Evolutionary conservation across 2,797 vertebrate species (phyloP).

Genomic region (Platalea minor): DNA sequence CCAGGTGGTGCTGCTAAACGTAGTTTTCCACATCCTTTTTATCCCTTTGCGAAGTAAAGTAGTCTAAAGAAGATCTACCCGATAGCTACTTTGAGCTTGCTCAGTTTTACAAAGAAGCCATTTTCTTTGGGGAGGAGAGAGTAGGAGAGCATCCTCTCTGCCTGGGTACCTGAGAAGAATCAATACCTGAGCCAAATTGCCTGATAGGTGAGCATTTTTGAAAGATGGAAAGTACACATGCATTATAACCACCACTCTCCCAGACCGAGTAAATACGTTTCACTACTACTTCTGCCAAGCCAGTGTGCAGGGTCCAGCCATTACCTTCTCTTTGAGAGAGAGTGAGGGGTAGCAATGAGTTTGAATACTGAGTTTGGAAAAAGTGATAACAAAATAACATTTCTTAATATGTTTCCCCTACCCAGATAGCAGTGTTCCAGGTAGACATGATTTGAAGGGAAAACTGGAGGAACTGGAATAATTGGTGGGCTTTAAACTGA

Average conservation of each 20-base stretch:
- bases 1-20: slow-evolving; percentile 17
- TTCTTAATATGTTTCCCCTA: background rate
- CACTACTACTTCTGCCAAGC: background rate
- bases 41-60: accelerated
- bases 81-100: background rate
- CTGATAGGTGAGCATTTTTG: background rate
- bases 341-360: background rate
- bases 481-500: no score
- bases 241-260: background rate
- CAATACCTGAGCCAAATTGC: background rate
- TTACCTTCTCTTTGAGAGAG: background rate
- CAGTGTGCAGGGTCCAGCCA: background rate
- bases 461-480: background rate
- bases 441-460: background rate
- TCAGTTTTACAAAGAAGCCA: background rate
- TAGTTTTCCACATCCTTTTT: background rate
- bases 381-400: background rate
- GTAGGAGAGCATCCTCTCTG: background rate
- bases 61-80: background rate
- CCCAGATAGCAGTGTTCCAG: background rate
- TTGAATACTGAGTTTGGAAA: background rate
- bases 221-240: background rate
- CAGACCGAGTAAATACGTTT: background rate
- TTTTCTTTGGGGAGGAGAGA: background rate
- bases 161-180: background rate